phyloP scores from a whole-genome alignment of 2,113 vertebrate genomes.

The Plectropomus leopardus region DNA sequence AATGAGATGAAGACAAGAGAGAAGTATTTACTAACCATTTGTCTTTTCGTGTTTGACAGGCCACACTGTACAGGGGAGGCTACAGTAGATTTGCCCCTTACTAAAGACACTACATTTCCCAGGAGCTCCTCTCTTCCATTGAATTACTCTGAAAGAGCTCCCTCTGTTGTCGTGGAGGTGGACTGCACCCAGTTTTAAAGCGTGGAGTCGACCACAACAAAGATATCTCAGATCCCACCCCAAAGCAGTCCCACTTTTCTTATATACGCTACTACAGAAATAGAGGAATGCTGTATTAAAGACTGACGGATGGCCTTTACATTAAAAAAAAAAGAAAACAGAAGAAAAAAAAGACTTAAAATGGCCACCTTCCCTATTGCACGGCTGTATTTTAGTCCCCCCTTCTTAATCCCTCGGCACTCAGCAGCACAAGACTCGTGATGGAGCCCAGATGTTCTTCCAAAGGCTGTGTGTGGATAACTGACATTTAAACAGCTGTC shows the following conservation, averaged over 20 bases:
- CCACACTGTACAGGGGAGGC: constrained; percentile 87
- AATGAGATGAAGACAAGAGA: too few relatives aligned
- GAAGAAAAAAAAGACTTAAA: constrained; percentile 54
- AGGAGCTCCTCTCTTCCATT: constrained; percentile 77
- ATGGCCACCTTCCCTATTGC: constrained; percentile 75
- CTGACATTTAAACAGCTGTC: constrained; percentile 72
- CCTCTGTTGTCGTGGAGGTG: constrained; percentile 76
- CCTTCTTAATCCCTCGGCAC: constrained; percentile 65
- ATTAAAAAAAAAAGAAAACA: constrained; percentile 46
- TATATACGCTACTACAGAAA: constrained; percentile 79
- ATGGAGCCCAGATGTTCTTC: constrained; percentile 79
- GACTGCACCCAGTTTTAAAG: constrained; percentile 77
- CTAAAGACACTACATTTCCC: constrained; percentile 78
- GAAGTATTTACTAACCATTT: constrained; percentile 9
- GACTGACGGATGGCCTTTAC: constrained; percentile 76
- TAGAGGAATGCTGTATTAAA: constrained; percentile 83
- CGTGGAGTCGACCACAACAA: constrained; percentile 65
- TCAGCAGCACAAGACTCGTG: constrained; percentile 81
- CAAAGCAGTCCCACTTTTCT: constrained; percentile 75
- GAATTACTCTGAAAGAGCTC: constrained; percentile 78
- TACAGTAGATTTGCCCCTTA: constrained; percentile 88
- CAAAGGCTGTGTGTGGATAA: constrained; percentile 74
- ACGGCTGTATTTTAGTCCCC: constrained; percentile 82
- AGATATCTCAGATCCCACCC: constrained; percentile 76
- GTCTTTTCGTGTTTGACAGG: constrained; percentile 67